A percentile compares a stretch with the other conserved stretches of the same genome.
phyloP scores from a whole-genome alignment of 2,113 vertebrate species.

The Platichthys flesus region DNA sequence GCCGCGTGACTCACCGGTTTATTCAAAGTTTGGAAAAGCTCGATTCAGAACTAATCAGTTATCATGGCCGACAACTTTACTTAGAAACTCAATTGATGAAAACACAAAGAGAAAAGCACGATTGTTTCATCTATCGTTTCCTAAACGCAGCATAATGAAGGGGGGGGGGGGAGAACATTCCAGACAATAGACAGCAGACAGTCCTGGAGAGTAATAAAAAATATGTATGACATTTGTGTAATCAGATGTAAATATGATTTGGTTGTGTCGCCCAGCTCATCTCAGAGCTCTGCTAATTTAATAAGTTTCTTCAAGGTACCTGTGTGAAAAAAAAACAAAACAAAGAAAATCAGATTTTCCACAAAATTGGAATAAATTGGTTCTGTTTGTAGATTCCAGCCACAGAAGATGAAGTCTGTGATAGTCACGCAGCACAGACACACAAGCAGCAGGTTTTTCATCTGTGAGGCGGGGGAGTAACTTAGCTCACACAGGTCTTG shows the following conservation, averaged over 20 bases:
- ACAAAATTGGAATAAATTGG: not conserved
- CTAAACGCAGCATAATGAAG: not conserved
- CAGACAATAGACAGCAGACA: not conserved
- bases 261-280: not conserved
- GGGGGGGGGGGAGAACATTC: not conserved
- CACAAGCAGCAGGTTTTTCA: too few relatives aligned
- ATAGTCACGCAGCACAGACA: not conserved
- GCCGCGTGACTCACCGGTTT: too few relatives aligned
- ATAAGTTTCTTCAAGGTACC: constrained; percentile 17
- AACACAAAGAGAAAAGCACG: not conserved
- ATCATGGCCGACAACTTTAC: too few relatives aligned
- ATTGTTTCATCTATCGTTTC: not conserved
- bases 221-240: constrained; percentile 7
- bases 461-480: too few relatives aligned
- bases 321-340: not conserved
- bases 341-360: constrained; percentile 20
- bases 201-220: not conserved
- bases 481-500: too few relatives aligned
- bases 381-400: not conserved
- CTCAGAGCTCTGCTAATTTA: constrained; percentile 4
- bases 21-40: too few relatives aligned
- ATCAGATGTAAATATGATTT: constrained; percentile 45
- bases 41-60: too few relatives aligned
- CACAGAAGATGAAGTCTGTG: not conserved
- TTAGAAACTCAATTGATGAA: too few relatives aligned